Conservation (phyloP, 2,797 vertebrate genomes). For the Smutsia gigantea region DNA sequence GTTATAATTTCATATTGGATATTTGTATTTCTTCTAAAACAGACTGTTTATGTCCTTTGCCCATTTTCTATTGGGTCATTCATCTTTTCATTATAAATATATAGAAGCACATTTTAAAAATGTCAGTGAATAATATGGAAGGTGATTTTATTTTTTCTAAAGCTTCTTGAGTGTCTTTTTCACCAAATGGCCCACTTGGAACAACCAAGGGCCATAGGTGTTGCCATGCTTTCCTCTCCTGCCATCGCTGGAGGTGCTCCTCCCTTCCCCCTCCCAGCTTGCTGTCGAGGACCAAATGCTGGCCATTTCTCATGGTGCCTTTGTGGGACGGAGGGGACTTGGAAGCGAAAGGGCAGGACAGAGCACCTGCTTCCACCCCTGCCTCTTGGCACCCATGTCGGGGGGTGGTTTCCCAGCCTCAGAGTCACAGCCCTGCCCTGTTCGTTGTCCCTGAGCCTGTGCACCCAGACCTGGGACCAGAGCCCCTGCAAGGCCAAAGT, state of each 20-base stretch:
- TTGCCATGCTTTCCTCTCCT: background rate
- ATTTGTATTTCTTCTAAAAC: conserved; percentile 17
- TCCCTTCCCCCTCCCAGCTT: background rate
- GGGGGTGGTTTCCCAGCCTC: background rate
- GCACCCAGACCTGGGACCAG: background rate
- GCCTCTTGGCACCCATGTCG: background rate
- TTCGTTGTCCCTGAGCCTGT: background rate
- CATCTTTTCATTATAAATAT: background rate
- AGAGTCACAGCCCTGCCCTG: background rate
- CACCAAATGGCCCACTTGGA: background rate
- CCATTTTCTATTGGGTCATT: background rate
- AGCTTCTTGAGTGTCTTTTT: background rate
- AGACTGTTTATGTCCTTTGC: background rate
- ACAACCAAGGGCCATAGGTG: background rate
- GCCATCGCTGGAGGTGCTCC: background rate
- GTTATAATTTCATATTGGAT: background rate
- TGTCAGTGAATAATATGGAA: background rate
- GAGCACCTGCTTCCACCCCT: background rate
- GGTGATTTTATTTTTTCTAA: conserved; percentile 16
- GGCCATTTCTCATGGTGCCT: background rate
- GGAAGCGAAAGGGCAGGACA: background rate
- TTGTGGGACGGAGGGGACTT: too few species aligned
- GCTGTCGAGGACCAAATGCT: background rate
- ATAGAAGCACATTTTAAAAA: background rate
- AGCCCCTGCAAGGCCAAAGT: background rate